Evolutionary conservation across 2,797 vertebrate genomes (phyloP).

Genomic region (Enteromius treurensis): DNA sequence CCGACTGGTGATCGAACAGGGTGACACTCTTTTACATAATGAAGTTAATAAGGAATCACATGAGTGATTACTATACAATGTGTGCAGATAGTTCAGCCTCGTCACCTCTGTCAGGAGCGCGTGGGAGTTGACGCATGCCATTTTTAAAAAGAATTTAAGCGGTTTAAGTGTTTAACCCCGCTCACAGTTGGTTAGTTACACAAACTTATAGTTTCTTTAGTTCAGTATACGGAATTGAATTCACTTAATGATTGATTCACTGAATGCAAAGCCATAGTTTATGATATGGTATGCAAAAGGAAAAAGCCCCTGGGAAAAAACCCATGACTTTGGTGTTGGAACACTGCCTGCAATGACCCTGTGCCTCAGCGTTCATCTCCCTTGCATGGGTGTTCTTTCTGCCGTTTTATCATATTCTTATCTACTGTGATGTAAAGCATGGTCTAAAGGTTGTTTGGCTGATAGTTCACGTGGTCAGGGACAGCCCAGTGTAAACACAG

Average conservation of each 20-base stretch:
- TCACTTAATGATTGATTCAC: not conserved
- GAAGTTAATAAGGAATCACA: conserved; percentile 30
- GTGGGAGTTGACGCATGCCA: not conserved
- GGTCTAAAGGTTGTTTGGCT: conserved; percentile 63
- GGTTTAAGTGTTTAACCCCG: not conserved
- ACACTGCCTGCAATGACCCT: conserved; percentile 6
- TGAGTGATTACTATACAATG: conserved; percentile 28
- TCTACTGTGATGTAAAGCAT: conserved; percentile 60
- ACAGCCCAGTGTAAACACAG: conserved; percentile 69
- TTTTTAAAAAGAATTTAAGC: not conserved
- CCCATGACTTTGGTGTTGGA: not conserved
- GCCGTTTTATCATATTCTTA: conserved; percentile 52
- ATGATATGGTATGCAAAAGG: not conserved
- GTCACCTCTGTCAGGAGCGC: not conserved
- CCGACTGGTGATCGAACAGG: not conserved
- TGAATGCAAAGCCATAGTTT: not conserved
- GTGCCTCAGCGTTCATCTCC: conserved; percentile 50
- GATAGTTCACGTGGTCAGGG: conserved; percentile 56
- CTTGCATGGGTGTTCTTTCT: conserved; percentile 46
- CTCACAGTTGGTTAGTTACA: not conserved
- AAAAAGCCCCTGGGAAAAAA: not conserved
- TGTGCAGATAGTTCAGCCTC: conserved; percentile 1
- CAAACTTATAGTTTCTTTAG: not conserved
- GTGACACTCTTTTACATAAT: conserved; percentile 35
- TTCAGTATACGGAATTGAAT: no score